Base-by-base conservation (phyloP, 1,140 invertebrate species). In the Branchinecta lindahli region DNA sequence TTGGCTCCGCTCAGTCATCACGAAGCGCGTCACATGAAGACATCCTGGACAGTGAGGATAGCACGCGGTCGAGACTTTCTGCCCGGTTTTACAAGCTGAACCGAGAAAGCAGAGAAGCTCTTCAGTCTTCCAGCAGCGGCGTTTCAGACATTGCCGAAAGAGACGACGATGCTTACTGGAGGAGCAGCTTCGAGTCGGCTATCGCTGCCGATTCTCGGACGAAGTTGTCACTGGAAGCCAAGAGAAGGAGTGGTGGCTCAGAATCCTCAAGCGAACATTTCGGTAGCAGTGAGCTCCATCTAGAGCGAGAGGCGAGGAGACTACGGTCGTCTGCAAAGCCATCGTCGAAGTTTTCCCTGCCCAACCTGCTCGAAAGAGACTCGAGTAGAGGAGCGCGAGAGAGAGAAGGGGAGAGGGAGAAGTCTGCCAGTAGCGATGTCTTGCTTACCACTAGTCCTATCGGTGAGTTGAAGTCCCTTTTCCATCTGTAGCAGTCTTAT, bases 161-260 rank as follows among this genome's bases (percentile, higher is more conserved):
- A 81, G 83, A 85, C 70, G 87, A 88, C 73, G 86, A 88, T n/a
- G 92, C 92, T 79, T 91, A 89, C 70, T 92, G 91, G 90, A 83
- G 90, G 71, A 90, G 90, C 69, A 92, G 90, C 78, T 92, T 93
- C 79, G 91, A 93, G 76, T 91, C 89, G 6, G 89, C 90, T 9
- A 78, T 92, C 46, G 85, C 92, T 77, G 88, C 88, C 44, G 90
- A 92, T 76, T 90, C 88, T 2, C 82, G 89, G 69, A 89, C 87
- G 12, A 88, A 87, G 73, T 78, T 90, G 45, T 86, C 87, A 67
- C 80, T 88, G 66, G 79, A 85, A 44, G 86, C 87, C 21, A 12
- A 89, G 88, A 44, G 88, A 45, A 87, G 85, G 87, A 71, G 72
- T 66, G 69, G 69, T 8, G 73, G 73, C 45, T 74, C 73, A 20